phyloP scores from a whole-genome alignment of 2,113 vertebrate species.

The Mobula hypostoma region DNA sequence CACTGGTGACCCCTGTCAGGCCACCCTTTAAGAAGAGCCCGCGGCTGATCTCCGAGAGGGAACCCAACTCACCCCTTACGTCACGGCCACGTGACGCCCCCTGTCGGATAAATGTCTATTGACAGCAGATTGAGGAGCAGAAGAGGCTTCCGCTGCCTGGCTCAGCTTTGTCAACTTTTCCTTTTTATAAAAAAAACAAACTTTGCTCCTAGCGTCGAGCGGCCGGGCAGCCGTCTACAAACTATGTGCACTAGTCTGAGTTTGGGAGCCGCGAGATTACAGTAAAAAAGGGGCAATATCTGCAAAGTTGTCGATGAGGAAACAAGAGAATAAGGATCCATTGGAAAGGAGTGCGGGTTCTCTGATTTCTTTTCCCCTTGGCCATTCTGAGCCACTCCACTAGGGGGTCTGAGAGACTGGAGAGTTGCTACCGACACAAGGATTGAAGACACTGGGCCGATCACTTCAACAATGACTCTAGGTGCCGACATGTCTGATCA shows the following conservation, averaged over 20 bases:
- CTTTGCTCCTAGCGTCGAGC: not conserved
- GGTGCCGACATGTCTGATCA: conserved; percentile 76
- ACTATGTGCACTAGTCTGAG: not conserved
- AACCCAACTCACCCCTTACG: conserved; percentile 57
- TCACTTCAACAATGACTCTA: conserved; percentile 67
- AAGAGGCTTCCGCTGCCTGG: conserved; percentile 48
- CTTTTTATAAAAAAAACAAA: not conserved
- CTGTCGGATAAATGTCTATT: conserved; percentile 63
- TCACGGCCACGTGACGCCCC: conserved; percentile 58
- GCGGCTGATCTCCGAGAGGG: not conserved
- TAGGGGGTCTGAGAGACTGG: conserved; percentile 22
- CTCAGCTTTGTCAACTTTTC: not conserved
- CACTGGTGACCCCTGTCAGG: not conserved
- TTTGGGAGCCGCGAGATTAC: conserved; percentile 41
- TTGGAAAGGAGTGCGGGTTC: conserved; percentile 1
- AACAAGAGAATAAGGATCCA: not conserved
- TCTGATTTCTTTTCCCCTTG: not conserved
- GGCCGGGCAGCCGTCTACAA: not conserved
- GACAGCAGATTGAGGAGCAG: conserved; percentile 51
- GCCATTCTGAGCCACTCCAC: conserved; percentile 26
- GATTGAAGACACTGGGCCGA: conserved; percentile 27
- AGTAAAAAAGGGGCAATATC: not conserved
- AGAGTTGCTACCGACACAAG: conserved; percentile 12
- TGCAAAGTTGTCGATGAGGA: conserved; percentile 27
- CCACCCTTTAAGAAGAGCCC: conserved; percentile 11